These are phyloP conservation scores for Xyrichtys novacula DNA, from an alignment of 2,797 vertebrate genomes.

Conservation along the genomic window DNA sequence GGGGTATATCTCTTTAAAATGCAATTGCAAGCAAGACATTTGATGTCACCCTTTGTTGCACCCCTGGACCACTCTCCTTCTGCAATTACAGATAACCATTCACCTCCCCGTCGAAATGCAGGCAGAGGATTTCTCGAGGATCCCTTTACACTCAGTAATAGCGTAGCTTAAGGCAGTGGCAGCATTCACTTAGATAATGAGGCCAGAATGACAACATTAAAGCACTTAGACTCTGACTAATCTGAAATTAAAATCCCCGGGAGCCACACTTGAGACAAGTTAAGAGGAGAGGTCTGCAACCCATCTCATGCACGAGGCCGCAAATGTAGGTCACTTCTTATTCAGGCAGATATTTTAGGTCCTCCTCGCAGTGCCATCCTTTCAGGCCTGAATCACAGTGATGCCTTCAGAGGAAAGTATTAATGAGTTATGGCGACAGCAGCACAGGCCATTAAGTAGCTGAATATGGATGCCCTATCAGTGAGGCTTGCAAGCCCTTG, in stretches of 20 bases:
- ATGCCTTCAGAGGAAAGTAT: slow-evolving; percentile 55
- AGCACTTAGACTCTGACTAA: slow-evolving; percentile 68
- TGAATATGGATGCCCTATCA: slow-evolving; percentile 40
- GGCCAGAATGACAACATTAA: slow-evolving; percentile 66
- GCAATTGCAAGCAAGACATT: slow-evolving; percentile 35
- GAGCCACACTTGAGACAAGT: slow-evolving; percentile 56
- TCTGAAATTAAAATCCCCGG: slow-evolving; percentile 73
- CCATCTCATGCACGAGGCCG: slow-evolving; percentile 21
- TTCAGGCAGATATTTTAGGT: slow-evolving; percentile 30
- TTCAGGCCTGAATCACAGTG: slow-evolving; percentile 43
- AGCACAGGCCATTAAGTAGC: slow-evolving; percentile 53
- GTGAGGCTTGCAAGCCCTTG: slow-evolving; percentile 20
- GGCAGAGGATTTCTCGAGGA: slow-evolving; percentile 49
- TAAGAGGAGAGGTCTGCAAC: slow-evolving; percentile 47
- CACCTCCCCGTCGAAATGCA: slow-evolving; percentile 59
- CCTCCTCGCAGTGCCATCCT: slow-evolving; percentile 18
- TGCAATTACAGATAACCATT: slow-evolving; percentile 77
- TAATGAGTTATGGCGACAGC: slow-evolving; percentile 59
- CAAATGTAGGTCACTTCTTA: slow-evolving; percentile 57
- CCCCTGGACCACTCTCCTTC: slow-evolving; percentile 48
- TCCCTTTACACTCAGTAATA: slow-evolving; percentile 53
- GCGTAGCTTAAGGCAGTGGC: slow-evolving; percentile 67
- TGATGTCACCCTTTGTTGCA: slow-evolving; percentile 45
- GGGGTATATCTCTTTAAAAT: slow-evolving; percentile 18
- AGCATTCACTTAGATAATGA: slow-evolving; percentile 69